These are phyloP conservation scores for Antennarius striatus DNA, from an alignment of 2,113 vertebrate species.

Conservation along the genomic window DNA sequence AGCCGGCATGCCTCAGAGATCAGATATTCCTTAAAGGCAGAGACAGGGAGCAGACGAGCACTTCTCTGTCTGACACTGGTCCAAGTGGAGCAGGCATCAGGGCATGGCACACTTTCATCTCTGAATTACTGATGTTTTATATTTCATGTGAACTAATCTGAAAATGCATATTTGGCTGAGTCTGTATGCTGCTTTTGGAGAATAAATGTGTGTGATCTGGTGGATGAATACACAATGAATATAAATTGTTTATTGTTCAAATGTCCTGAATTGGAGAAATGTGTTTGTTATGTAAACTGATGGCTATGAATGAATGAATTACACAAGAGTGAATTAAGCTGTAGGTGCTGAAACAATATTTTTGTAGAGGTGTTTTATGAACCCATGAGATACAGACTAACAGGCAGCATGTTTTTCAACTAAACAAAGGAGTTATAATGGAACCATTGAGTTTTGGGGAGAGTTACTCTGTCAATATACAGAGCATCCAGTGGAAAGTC, in stretches of 20 bases:
- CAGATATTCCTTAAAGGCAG: background rate
- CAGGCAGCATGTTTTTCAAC: no score
- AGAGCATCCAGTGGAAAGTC: background rate
- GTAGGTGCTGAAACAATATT: background rate
- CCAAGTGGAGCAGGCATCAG: conserved; percentile 7
- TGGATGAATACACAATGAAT: conserved; percentile 3
- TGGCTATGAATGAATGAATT: background rate
- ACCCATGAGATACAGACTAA: background rate
- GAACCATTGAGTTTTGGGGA: background rate
- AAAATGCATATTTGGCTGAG: background rate
- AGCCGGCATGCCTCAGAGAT: conserved; percentile 7
- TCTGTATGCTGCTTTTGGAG: conserved; percentile 8
- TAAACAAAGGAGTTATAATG: background rate
- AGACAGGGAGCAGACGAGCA: conserved; percentile 1
- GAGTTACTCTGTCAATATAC: background rate
- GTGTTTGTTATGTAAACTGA: background rate
- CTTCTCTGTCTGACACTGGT: conserved; percentile 20
- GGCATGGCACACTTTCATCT: background rate
- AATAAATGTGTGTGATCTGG: background rate
- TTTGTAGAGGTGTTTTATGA: background rate
- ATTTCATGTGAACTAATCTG: background rate
- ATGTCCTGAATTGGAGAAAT: no score
- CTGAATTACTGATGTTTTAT: background rate
- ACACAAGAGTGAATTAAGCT: background rate
- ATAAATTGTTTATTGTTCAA: no score